Evolutionary conservation across 2,113 vertebrate genomes (phyloP).

Genomic region (Tichodroma muraria): DNA sequence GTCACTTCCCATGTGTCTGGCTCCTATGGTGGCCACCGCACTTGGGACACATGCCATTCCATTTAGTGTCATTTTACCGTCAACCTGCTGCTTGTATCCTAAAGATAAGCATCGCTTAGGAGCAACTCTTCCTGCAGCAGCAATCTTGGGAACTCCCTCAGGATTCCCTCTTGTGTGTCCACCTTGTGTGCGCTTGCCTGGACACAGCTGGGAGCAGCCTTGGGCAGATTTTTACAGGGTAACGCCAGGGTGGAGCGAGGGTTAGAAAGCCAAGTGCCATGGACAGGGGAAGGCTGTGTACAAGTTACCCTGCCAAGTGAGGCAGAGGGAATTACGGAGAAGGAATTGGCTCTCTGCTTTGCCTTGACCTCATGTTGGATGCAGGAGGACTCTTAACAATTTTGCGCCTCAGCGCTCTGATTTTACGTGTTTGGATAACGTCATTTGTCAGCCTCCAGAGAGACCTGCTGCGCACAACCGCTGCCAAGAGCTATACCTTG

Average conservation of each 20-base stretch:
- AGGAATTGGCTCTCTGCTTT: not conserved
- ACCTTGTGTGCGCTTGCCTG: not conserved
- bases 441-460: not conserved
- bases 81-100: conserved; percentile 50
- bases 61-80: conserved; percentile 44
- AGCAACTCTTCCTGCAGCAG: conserved; percentile 47
- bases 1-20: conserved; percentile 61
- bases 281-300: not conserved
- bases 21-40: conserved; percentile 27
- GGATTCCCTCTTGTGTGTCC: conserved; percentile 17
- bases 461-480: not conserved
- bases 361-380: not conserved
- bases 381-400: not conserved
- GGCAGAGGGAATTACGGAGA: not conserved
- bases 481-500: not conserved
- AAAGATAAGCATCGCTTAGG: conserved; percentile 49
- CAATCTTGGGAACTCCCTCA: conserved; percentile 27
- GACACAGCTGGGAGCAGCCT: not conserved
- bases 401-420: not conserved
- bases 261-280: not conserved
- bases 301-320: not conserved
- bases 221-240: not conserved
- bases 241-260: not conserved
- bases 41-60: conserved; percentile 49
- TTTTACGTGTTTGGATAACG: not conserved